Evolutionary conservation across 2,113 vertebrate species (phyloP).

Genomic region (Sturnira hondurensis): DNA sequence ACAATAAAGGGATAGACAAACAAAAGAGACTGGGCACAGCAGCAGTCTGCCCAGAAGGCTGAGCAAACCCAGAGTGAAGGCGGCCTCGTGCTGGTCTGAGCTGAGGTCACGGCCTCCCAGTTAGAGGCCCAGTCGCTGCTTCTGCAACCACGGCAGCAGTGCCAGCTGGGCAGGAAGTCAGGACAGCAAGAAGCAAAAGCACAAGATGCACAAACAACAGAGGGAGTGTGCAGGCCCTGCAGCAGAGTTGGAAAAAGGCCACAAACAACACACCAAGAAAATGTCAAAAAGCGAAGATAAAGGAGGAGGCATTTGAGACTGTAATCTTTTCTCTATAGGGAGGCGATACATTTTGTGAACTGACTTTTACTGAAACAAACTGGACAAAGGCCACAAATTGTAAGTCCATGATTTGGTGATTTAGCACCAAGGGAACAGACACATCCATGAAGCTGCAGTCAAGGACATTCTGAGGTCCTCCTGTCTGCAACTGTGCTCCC

Average conservation of each 20-base stretch:
- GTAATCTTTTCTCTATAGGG: neutral
- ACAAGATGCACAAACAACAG: conserved; percentile 89
- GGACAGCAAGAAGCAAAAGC: conserved; percentile 88
- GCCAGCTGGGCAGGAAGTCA: conserved; percentile 77
- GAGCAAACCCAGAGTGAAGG: conserved; percentile 54
- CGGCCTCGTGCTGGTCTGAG: conserved; percentile 67
- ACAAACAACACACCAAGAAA: conserved; percentile 94
- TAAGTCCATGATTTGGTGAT: neutral
- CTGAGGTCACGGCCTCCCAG: conserved; percentile 72
- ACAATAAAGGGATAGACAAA: conserved; percentile 72
- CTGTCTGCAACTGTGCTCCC: neutral
- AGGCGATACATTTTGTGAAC: neutral
- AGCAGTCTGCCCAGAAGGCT: neutral
- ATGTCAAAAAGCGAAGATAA: conserved; percentile 86
- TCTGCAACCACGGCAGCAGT: conserved; percentile 83
- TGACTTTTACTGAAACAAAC: neutral
- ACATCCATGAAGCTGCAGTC: neutral
- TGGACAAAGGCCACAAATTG: neutral
- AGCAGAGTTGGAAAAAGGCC: conserved; percentile 85
- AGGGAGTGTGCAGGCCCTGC: conserved; percentile 82
- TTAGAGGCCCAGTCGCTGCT: neutral
- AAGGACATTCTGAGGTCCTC: neutral
- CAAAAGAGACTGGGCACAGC: too few species aligned
- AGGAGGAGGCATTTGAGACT: neutral
- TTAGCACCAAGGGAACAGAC: neutral